Evolutionary conservation across 2,113 vertebrate species (phyloP), one percentile per base, ranked within the genome.

Genomic region (Dunckerocampus dactyliophorus): DNA sequence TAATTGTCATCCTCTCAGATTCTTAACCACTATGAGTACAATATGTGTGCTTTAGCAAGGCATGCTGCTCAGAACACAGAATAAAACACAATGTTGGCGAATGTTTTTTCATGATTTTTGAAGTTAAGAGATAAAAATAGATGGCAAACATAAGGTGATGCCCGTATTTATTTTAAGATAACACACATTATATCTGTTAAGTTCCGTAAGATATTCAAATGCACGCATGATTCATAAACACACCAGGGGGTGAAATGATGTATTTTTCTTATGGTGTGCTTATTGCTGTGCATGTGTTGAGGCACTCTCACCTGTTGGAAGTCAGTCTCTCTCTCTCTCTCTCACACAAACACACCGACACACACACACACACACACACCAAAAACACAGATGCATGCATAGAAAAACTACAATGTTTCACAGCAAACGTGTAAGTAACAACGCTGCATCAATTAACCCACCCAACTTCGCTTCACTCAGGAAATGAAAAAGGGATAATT

Each of bases 401-500:
- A 59, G 20, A 55, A 47, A 63, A 43, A 50, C 50, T 39, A 61
- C 31, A 65, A 69, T 43, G 65, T 64, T 60, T 81, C 79, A 78
- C 19, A 1, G 24, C 0, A 69, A 80, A 67, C 81, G 76, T 73
- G 73, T 24, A 51, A 75, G 74, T 72, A 73, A 65, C 71, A 71
- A 62, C 71, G 50, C 65, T 69, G 75, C 69, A 84, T 84, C 74
- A 78, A 78, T 83, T 85, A 84, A 75, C 69, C 62, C 49, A 37
- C 14, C 19, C 54, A 42, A 53, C 31, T 73, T 46, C 74, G 71
- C 76, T 69, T 81, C 72, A 63, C 59, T 71, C 42, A 52, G 65
- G 77, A 72, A 86, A 79, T 79, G 70, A 80, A 71, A 81, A 55
- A 67, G 62, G 59, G 57, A 71, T 80, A 65, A 85, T 79, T 80